These are phyloP conservation scores for Enteromius viviparus DNA, from an alignment of 2,797 vertebrate genomes.

Conservation along the genomic window DNA sequence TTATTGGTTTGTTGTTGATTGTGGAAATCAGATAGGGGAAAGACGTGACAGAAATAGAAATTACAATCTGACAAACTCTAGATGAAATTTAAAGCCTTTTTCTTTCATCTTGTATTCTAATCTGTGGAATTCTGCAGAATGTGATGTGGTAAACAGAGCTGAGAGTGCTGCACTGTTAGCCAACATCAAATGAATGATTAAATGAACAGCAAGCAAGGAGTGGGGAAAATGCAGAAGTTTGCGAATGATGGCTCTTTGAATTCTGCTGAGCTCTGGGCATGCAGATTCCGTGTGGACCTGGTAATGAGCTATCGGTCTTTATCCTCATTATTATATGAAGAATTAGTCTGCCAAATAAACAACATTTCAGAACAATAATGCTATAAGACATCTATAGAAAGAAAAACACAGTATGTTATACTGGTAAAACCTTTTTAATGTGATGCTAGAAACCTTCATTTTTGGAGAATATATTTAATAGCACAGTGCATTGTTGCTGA, in stretches of 20 bases:
- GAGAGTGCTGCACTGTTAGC: not conserved
- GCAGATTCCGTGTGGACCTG: not conserved
- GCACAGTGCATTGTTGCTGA: not conserved
- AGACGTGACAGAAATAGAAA: conserved; percentile 1
- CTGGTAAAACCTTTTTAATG: not conserved
- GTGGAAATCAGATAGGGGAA: not conserved
- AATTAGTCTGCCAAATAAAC: not conserved
- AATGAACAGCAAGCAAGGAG: not conserved
- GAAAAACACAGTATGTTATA: not conserved
- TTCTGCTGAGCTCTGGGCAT: not conserved
- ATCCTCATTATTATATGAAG: conserved; percentile 1
- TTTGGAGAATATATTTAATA: too few species aligned
- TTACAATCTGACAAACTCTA: not conserved
- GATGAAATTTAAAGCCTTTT: not conserved
- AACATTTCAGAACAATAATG: not conserved
- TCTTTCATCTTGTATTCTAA: not conserved
- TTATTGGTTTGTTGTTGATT: not conserved
- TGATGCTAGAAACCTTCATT: not conserved
- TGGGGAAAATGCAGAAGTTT: conserved; percentile 12
- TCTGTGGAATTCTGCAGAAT: not conserved
- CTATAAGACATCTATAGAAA: not conserved
- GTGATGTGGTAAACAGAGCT: conserved; percentile 1
- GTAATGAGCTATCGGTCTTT: not conserved
- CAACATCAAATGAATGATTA: not conserved
- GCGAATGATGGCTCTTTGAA: not conserved